Base-by-base conservation (phyloP, 2,113 vertebrate genomes). In the Nesogale talazaci region DNA sequence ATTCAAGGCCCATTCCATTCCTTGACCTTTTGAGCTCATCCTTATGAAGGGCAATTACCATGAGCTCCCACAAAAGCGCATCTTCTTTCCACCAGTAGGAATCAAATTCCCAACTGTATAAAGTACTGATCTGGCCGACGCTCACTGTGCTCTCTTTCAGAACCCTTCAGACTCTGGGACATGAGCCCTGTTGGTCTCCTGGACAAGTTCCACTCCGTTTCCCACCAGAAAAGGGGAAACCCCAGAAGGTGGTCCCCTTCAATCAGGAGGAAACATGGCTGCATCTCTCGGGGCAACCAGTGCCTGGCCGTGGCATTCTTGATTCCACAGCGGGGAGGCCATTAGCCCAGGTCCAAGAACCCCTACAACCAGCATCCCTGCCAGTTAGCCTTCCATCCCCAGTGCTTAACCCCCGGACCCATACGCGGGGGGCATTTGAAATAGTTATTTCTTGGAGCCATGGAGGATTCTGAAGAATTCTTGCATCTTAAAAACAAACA, bases 221-320 rank as follows among this genome's bases (percentile, higher is more conserved):
- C 93, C 91, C 75, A 88, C 78, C 78, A 91, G 74, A 90, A 85
- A 94, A 93, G 78, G 86, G 84, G 82, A 93, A 95, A 89, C 89
- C 91, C 84, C 91, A 83, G 91, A 96, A 96, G 88, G 90, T 94
- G 81, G 69, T 94, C 75, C 93, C 87, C 91, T 96, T 89, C 70
- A 40, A 52, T 89, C 89, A 89, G 87, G 91, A 96, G 94, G 94
- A 80, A 95, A 95, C 95, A 92, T 85, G 91, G 89, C 94, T 95
- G 86, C 94, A 95, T 97, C 95, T 96, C 97, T 96, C 89, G 94
- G 95, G 96, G 96, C 96, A 96, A 97, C 95, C 92, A 83, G 75
- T 79, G 84, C 40, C 84, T 83, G 63, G 70, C 57, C 84, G 89
- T 95, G 96, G 96, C 89, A 96, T 97, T 97, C 92, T 79, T 70